Base-by-base conservation (phyloP, 2,888 invertebrate genomes). In the Carpatolechia fugitivella region DNA sequence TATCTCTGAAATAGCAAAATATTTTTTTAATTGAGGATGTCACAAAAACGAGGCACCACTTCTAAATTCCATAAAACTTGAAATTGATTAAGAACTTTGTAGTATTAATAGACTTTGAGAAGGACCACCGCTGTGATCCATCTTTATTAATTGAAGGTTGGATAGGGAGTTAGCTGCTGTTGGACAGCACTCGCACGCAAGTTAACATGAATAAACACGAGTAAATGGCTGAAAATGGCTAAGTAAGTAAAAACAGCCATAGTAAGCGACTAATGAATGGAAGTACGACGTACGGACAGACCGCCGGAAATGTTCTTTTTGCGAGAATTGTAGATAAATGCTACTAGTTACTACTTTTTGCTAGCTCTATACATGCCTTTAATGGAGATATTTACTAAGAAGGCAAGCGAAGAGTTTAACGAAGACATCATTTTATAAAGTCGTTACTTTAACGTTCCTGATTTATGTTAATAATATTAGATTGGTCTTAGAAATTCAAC, bases 291-390 rank as follows among this genome's bases (percentile, higher is more conserved):
- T 11, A 3, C 40, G 18, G 29, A 51, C 40, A 10, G 51, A 51
- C 51, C 24, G 49, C 49, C 35, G 40, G 51, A 51, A 51, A 40
- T 38, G 38, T 56, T 49, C 24, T 38, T 48, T 46, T 51, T 51
- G 51, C 38, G 24, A 14, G 60, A 73, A 31, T 35, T 35, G 49
- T 14, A 35, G 49, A 49, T 33, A 29, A 46, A 24, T 14, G 31
- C 31, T 30, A 14, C 16, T 4, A 48, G 5, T 29, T 8, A 13
- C 1, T 24, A 31, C 10, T 10, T 20, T 4, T 41, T 18, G 18
- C 18, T 20, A 38, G 10, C 1, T 11, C 10, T 41, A 18, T 18
- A 10, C 18, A 11, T 5, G 3, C 4, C 24, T 24, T 3, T 24
- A 24, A 24, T 24, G 24, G 24, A 24, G 6, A 24, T 6, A 24